Conservation (phyloP, 2,888 invertebrate species). For the Drosophila rellima region DNA sequence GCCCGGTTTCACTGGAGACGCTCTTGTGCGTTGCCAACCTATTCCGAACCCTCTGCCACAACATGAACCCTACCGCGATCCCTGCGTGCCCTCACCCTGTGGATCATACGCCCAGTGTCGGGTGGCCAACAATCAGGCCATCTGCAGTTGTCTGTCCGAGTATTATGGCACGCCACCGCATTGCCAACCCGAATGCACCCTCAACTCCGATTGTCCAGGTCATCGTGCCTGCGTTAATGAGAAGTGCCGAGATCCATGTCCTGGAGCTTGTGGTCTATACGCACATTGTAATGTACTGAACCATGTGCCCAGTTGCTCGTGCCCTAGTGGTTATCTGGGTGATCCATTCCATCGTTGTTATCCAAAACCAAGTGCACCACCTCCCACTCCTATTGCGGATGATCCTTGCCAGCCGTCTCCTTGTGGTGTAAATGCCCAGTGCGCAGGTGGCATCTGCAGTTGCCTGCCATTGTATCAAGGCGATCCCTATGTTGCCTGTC, state of each 20-base stretch:
- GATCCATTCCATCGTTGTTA: constrained; percentile 90
- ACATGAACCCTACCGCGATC: constrained; percentile 85
- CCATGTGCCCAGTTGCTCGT: constrained; percentile 90
- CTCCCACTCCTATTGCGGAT: constrained; percentile 64
- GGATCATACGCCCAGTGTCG: constrained; percentile 90
- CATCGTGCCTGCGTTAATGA: constrained; percentile 89
- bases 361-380: constrained; percentile 69
- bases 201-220: constrained; percentile 90
- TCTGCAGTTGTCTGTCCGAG: constrained; percentile 88
- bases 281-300: constrained; percentile 91
- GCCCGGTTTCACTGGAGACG: constrained; percentile 89
- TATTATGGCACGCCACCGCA: constrained; percentile 90
- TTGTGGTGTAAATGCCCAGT: constrained; percentile 90
- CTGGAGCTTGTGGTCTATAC: constrained; percentile 89
- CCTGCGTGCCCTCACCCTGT: constrained; percentile 89
- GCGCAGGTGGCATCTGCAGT: constrained; percentile 89
- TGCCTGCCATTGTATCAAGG: constrained; percentile 89
- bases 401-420: constrained; percentile 90
- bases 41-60: constrained; percentile 72
- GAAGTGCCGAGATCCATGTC: constrained; percentile 91
- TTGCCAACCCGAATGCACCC: constrained; percentile 90
- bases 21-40: constrained; percentile 89
- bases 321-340: constrained; percentile 89
- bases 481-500: constrained; percentile 90
- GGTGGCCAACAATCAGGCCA: constrained; percentile 88